A percentile compares a stretch with the other conserved stretches of the same genome.
phyloP scores from a whole-genome alignment of 1,140 invertebrate species.

The Pectinophora gossypiella region DNA sequence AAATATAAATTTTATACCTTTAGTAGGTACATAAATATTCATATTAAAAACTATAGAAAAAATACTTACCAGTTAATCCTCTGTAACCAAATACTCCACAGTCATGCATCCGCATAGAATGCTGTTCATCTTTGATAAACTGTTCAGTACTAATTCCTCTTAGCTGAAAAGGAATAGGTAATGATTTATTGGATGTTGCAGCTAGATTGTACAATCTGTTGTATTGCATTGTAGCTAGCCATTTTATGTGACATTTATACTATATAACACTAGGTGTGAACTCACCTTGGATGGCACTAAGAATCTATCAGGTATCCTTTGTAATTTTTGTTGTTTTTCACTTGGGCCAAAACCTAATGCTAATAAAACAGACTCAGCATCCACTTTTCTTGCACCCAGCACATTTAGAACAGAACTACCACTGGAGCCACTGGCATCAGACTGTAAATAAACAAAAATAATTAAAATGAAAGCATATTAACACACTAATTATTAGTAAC shows the following conservation, averaged over 20 bases:
- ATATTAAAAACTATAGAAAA: too few species aligned
- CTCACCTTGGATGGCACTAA: constrained; percentile 68
- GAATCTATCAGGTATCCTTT: constrained; percentile 81
- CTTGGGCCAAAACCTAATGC: constrained; percentile 82
- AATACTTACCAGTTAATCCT: constrained; percentile 63
- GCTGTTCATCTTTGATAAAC: constrained; percentile 73
- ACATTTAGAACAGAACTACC: constrained; percentile 82
- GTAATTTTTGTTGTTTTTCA: constrained; percentile 73
- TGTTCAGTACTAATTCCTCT: constrained; percentile 72
- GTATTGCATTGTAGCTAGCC: not conserved
- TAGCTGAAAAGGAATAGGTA: constrained; percentile 44
- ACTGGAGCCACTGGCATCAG: constrained; percentile 79
- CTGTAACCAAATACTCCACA: constrained; percentile 72
- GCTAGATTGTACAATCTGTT: too few species aligned
- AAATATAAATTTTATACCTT: too few species aligned
- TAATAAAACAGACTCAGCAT: constrained; percentile 85
- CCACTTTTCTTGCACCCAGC: constrained; percentile 81
- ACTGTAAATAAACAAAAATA: constrained; percentile 66
- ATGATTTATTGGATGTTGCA: not conserved
- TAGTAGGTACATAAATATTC: too few species aligned
- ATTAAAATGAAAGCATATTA: too few species aligned
- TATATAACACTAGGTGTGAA: not conserved
- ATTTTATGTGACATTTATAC: too few species aligned
- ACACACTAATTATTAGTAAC: too few species aligned
- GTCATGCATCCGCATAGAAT: constrained; percentile 72